phyloP scores from a whole-genome alignment of 2,113 vertebrate species.

The Aepyceros melampus region DNA sequence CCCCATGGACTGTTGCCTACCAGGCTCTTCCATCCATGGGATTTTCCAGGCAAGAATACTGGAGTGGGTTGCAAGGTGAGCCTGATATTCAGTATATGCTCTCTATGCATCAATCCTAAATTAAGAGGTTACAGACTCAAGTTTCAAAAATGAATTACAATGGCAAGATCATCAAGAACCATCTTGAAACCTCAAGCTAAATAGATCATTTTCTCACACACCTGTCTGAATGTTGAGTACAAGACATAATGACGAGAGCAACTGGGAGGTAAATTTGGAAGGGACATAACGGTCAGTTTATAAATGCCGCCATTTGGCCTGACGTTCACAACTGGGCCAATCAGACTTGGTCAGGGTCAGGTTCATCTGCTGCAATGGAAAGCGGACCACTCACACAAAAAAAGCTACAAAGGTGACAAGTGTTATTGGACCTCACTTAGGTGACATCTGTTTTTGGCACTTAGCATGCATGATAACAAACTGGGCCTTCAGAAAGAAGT shows the following conservation, averaged over 20 bases:
- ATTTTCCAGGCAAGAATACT: no score
- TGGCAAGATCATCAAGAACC: not conserved
- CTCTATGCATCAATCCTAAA: not conserved
- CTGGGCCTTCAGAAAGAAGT: not conserved
- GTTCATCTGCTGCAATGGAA: not conserved
- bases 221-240: not conserved
- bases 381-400: not conserved
- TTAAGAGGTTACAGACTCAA: constrained; percentile 2
- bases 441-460: not conserved
- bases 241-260: not conserved
- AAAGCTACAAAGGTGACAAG: not conserved
- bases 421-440: not conserved
- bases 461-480: not conserved
- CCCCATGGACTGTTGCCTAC: no score
- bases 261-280: not conserved
- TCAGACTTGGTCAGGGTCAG: not conserved
- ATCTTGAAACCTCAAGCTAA: not conserved
- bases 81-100: constrained; percentile 14
- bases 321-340: not conserved
- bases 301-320: not conserved
- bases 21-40: no score
- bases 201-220: not conserved
- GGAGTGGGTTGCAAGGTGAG: no score
- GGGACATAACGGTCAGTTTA: not conserved
- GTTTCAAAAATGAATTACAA: constrained; percentile 7